Base-by-base conservation (phyloP, 2,888 invertebrate genomes). In the Acleris cristana region DNA sequence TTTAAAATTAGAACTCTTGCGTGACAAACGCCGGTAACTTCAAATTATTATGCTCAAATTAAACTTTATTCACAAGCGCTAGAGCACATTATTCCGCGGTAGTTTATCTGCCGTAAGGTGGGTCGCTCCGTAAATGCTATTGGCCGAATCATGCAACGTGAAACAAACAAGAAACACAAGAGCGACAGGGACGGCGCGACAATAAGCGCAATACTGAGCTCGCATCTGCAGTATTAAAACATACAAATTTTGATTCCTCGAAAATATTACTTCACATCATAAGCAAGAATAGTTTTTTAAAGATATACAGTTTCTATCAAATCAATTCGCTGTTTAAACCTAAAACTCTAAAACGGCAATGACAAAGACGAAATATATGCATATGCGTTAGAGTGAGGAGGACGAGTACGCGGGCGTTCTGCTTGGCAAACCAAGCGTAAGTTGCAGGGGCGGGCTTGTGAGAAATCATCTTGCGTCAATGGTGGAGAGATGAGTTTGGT, bases 1-100 rank as follows among this genome's bases (percentile, higher is more conserved):
- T 92, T 92, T 92, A 91, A 92, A 92, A 92, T 92, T 92, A 91
- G 92, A 92, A 92, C 90, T 89, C 90, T 90, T 88, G 90, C 90
- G 84, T 92, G 91, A 92, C 91, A 91, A 91, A 92, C 90, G 92
- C 90, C 90, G 90, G 89, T 87, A 90, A 88, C 89, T 87, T 85
- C 79, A 81, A 87, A 87, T 90, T 89, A 88, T 67, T 86, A 91
- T 87, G 85, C 80, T 87, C 87, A 90, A 90, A 90, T 90, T 92
- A 90, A 91, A 89, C 92, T 91, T 90, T 92, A 92, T 91, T 82
- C 77, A 77, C 81, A 85, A 85, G 91, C 76, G 73, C 85, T 92
- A 92, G 88, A 87, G 91, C 84, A 86, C 88, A 92, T 84, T 90
- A 90, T 92, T 88, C 87, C 73, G 75, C 85, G 81, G 79, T 87